phyloP scores from a whole-genome alignment of 2,797 vertebrate species.

The Enteromius mattozi region DNA sequence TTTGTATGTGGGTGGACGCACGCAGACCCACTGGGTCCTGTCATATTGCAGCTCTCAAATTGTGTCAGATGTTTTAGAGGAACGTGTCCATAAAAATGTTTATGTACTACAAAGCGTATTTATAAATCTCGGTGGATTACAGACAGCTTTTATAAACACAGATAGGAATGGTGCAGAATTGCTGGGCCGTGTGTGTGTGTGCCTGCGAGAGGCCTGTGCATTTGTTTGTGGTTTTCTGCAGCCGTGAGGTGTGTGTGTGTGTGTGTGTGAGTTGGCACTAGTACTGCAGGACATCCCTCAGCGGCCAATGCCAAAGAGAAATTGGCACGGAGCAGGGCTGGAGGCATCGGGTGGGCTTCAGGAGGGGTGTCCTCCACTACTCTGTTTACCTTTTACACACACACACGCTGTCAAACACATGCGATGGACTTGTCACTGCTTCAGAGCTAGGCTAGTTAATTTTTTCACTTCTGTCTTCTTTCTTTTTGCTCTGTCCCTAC shows the following conservation, averaged over 20 bases:
- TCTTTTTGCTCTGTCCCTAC: slow-evolving; percentile 26
- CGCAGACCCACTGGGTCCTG: slow-evolving; percentile 59
- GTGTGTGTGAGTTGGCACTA: slow-evolving; percentile 79
- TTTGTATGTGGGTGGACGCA: slow-evolving; percentile 52
- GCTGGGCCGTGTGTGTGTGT: slow-evolving; percentile 37
- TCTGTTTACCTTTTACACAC: slow-evolving; percentile 58
- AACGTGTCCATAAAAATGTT: slow-evolving; percentile 82
- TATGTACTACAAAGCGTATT: slow-evolving; percentile 83
- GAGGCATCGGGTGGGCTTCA: slow-evolving; percentile 57
- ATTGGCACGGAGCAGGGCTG: slow-evolving; percentile 77
- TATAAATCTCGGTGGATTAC: slow-evolving; percentile 81
- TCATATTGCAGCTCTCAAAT: slow-evolving; percentile 77
- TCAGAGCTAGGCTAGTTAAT: slow-evolving; percentile 13
- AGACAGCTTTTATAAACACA: slow-evolving; percentile 70
- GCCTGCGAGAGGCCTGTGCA: slow-evolving; percentile 28
- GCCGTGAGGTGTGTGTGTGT: slow-evolving; percentile 40
- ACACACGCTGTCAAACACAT: slow-evolving; percentile 36
- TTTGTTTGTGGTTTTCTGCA: slow-evolving; percentile 42
- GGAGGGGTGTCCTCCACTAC: slow-evolving; percentile 56
- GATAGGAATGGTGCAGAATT: slow-evolving; percentile 54
- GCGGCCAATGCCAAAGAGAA: slow-evolving; percentile 78
- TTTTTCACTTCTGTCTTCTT: slow-evolving; percentile 31
- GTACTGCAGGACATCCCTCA: slow-evolving; percentile 82
- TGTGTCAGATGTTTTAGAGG: slow-evolving; percentile 75
- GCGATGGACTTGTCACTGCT: slow-evolving; percentile 23